Percentiles rank a stretch among this genome's conserved stretches.
phyloP scores from a whole-genome alignment of 2,888 invertebrate species.

The Artemia sinica region DNA sequence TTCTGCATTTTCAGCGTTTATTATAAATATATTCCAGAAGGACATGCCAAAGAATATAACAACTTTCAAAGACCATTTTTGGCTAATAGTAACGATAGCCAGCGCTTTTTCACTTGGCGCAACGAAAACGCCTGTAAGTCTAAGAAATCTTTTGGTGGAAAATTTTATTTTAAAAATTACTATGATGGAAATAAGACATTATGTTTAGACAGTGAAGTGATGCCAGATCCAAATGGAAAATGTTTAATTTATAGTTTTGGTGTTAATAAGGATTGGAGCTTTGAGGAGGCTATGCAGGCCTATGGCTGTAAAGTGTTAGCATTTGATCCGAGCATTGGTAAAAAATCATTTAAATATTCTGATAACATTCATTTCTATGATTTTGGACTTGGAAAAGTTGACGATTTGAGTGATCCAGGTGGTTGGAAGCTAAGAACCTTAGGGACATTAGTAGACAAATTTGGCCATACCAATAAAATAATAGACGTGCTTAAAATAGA shows the following conservation, averaged over 20 bases:
- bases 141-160: not conserved
- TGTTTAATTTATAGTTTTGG: not conserved
- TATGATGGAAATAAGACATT: not conserved
- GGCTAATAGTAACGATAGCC: not conserved
- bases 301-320: not conserved
- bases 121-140: not conserved
- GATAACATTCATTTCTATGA: not conserved
- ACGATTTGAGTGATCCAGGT: not conserved
- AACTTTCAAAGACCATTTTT: not conserved
- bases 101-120: not conserved
- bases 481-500: conserved; percentile 3
- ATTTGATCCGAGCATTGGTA: not conserved
- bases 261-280: conserved; percentile 5
- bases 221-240: not conserved
- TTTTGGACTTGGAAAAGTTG: not conserved
- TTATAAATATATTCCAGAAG: too few species aligned
- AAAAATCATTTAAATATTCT: not conserved
- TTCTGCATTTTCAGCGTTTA: too few species aligned
- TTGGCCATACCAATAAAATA: not conserved
- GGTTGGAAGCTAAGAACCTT: not conserved
- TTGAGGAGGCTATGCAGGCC: not conserved
- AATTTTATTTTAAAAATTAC: not conserved
- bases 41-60: too few species aligned
- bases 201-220: not conserved
- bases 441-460: not conserved